Base-by-base conservation (phyloP, 2,888 invertebrate genomes). In the Neoascia interrupta region DNA sequence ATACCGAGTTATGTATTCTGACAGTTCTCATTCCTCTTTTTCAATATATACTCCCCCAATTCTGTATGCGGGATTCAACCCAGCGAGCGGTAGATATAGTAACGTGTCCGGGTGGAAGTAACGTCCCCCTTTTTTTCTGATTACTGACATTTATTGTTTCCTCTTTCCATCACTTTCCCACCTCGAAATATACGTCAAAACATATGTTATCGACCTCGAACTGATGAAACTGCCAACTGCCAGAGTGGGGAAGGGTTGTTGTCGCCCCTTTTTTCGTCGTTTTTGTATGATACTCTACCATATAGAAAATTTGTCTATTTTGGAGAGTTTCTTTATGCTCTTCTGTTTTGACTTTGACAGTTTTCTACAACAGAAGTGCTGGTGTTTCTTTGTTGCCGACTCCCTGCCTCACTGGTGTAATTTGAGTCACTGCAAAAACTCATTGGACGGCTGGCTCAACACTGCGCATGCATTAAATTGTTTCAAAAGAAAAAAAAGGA, bases 121-220 rank as follows among this genome's bases (percentile, higher is more conserved):
- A 47, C 16, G 47, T 61, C 19, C 23, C 19, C 34, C n/a, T n/a
- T n/a, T n/a, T n/a, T n/a, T n/a, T n/a, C 34, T 66, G 31, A 47
- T 28, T 61, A 49, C 60, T 74, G 68, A 75, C 75, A 43, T 69
- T 75, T 56, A 63, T 69, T 63, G 51, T 69, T 69, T 56, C 28
- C 28, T 37, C 47, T 69, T 31, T 45, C 37, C 47, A 61, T 23
- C 43, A 51, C 54, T 63, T 63, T 63, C 63, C 37, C 51, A 47
- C 31, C n/a, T n/a, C n/a, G n/a, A n/a, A n/a, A n/a, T n/a, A n/a
- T n/a, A 53, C 15, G 13, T 37, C 34, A 23, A 61, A 56, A 72
- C 76, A 72, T 70, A 60, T 76, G 70, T 76, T 76, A 70, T 70
- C 70, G 60, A 66, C 70, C 60, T 70, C 54, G 36, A 66, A 70